Percentiles rank a stretch among this genome's conserved stretches.
Conservation (phyloP, 2,888 invertebrate species). For the Sminthurinus aureus region DNA sequence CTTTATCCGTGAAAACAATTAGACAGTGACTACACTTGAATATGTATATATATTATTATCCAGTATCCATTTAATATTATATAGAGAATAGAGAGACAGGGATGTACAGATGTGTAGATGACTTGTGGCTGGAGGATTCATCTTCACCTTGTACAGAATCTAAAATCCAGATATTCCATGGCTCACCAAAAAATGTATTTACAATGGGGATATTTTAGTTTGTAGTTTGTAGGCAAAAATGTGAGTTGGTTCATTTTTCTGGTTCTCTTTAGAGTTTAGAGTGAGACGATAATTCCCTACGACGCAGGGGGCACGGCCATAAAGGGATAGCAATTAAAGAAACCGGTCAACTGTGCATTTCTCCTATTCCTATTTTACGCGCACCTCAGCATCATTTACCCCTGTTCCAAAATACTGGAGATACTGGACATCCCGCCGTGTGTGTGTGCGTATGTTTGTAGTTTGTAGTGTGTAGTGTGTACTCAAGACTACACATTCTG, state of each 20-base stretch:
- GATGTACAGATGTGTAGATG: no score
- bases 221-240: conserved; percentile 43
- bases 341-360: conserved; percentile 57
- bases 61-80: no score
- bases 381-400: conserved; percentile 55
- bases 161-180: background rate
- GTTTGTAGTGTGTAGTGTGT: background rate
- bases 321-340: conserved; percentile 59
- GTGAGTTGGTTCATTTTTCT: conserved; percentile 28
- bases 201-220: conserved; percentile 39
- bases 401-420: conserved; percentile 52
- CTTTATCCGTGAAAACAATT: conserved; percentile 4
- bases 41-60: no score
- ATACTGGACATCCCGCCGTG: conserved; percentile 40
- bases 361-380: conserved; percentile 52
- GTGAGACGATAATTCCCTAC: conserved; percentile 49
- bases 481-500: background rate
- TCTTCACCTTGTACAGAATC: background rate
- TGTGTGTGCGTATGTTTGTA: conserved; percentile 19
- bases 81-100: no score
- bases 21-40: background rate
- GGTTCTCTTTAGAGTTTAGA: background rate
- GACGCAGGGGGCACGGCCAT: conserved; percentile 54
- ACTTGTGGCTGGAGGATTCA: no score
- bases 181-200: conserved; percentile 27